Base-by-base conservation (phyloP, 2,888 invertebrate genomes). In the Gari tellinella region DNA sequence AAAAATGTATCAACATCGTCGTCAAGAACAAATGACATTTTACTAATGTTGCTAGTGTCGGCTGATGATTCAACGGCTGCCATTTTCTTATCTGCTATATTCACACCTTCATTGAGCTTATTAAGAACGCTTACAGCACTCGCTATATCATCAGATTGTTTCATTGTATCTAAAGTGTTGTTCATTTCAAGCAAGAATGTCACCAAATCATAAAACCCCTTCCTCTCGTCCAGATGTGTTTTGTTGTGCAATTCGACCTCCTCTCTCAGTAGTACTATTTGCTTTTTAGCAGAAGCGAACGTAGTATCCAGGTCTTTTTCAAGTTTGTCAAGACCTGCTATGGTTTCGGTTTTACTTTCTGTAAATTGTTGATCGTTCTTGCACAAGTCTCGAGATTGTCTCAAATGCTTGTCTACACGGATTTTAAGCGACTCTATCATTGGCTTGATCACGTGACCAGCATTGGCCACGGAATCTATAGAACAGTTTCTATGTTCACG, bases 381-480 rank as follows among this genome's bases (percentile, higher is more conserved):
- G n/a, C 66, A 51, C 26, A 69, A 40, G 37, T 66, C 62, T 21
- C 64, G 46, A 17, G 70, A 69, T 21, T 23, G 61, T 43, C 63
- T 19, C 21, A 75, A 48, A 1, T 70, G 62, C 19, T 55, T 26
- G 2, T 26, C 23, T 1, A 75, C 58, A 8, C 12, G 23, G 15
- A 40, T 48, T 12, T 49, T 52, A 14, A 75, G 23, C 1, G 55
- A 26, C 25, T 58, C 60, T 12, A 75, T 43, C 52, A 66, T 46
- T 19, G 70, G 62, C 43, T 57, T 40, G 8, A 75, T 38, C 4
- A 31, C 17, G 21, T 56, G 69, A 26, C 48, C 26, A 7, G 69
- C 75, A 40, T 70, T 66, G 19, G 65, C 66, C 8, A 49, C 45
- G 7, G 75, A 75, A 40, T 66, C 69, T 15, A 66, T 61, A 5